A percentile compares a stretch with the other conserved stretches of the same genome.
Conservation (phyloP, 2,888 invertebrate species). For the Pollenia labialis region DNA sequence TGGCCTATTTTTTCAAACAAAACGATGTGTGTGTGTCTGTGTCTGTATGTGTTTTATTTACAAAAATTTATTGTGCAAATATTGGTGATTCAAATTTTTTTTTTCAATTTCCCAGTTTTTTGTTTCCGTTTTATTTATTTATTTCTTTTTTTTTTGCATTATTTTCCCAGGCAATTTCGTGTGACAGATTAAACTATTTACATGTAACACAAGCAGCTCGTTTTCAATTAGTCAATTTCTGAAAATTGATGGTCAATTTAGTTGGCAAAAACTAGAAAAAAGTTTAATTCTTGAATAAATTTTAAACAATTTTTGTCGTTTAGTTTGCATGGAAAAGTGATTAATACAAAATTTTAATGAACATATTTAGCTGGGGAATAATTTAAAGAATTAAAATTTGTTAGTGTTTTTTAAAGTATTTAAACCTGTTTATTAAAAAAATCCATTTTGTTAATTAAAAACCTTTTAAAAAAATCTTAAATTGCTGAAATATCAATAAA, state of each 20-base stretch:
- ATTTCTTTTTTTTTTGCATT: slow-evolving; percentile 12
- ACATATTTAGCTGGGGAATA: no score
- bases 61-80: slow-evolving; percentile 46
- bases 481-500: no score
- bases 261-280: neutral
- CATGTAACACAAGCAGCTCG: slow-evolving; percentile 49
- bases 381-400: no score
- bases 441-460: no score
- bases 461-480: no score
- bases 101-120: neutral
- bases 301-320: neutral
- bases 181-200: slow-evolving; percentile 61
- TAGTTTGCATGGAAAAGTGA: neutral
- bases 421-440: no score
- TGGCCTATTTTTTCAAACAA: neutral
- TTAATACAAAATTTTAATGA: neutral
- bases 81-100: slow-evolving; percentile 44
- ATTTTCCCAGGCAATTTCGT: slow-evolving; percentile 36
- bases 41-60: slow-evolving; percentile 15
- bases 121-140: neutral
- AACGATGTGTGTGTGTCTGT: neutral
- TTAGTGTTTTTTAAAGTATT: no score
- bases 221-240: slow-evolving; percentile 65
- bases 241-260: slow-evolving; percentile 51
- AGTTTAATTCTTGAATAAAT: neutral